Evolutionary conservation across 1,140 invertebrate species (phyloP), one percentile per base, ranked within the genome.

Genomic region (Cherax quadricarinatus): DNA sequence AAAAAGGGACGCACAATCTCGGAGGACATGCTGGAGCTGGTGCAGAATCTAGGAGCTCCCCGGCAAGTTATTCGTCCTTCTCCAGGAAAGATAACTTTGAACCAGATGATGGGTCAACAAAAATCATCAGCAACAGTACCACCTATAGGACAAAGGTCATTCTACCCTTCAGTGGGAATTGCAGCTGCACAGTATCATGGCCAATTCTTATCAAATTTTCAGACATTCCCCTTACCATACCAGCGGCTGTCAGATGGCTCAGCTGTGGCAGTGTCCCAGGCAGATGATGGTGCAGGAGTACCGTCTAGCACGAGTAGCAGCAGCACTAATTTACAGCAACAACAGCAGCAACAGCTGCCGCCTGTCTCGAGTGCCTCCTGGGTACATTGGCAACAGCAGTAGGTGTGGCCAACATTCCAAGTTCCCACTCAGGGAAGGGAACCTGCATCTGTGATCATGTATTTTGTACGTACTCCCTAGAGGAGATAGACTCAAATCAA

Each of bases 371-470:
- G 90, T 86, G 90, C 90, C 85, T 86, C 90, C 57, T 91, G 90
- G 90, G 90, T 81, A 86, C 84, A 91, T 7, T 91, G 90, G 90
- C 90, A 91, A 73, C 90, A 91, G 90, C 90, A 86, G 90, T 91
- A 91, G 90, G 90, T 91, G 73, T 81, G 90, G 90, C 90, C 79
- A 91, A 91, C 90, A 91, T 91, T 91, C 90, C 90, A 91, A 81
- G 90, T 79, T 91, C 90, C 84, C 90, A 81, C 90, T 73, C 57
- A 86, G 57, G 75, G 84, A 66, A 53, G 75, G 90, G 90, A 87
- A 91, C 85, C 85, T 87, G 70, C 90, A 91, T 91, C 90, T 91
- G 90, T 91, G 90, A 91, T 91, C 90, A 75, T 85, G 70, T 91
- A 86, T 91, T 86, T 86, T 86, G 41, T 91, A 89, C 79, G 75